Base-by-base conservation (phyloP, 1,140 invertebrate species). In the Aphaenogaster ashmeadi region DNA sequence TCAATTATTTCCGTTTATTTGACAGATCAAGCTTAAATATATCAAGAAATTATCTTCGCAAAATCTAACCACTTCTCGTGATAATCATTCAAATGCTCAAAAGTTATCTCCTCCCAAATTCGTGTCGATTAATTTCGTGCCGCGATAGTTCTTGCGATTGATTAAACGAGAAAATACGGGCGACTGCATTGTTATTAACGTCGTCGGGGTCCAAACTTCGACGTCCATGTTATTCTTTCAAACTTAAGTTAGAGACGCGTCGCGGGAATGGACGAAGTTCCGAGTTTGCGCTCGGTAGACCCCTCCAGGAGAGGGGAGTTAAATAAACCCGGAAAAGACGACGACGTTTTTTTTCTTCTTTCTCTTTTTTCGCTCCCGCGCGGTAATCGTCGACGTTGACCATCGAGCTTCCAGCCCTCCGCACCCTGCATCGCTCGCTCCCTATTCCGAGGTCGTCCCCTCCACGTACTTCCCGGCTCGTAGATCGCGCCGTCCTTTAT, bases 401-500 rank as follows among this genome's bases (percentile, higher is more conserved):
- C 89, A 78, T 88, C 80, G 88, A 78, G 67, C 78, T 52, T 83
- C 54, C 64, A 36, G 15, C 47, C 13, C 41, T 66, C 15, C 11
- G 15, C 33, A 50, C 33, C 38, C 18, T 71, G n/a, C 41, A 41
- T 72, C 80, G 38, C 44, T 56, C 75, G 67, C 38, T 75, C 75
- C 66, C 83, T 74, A 62, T 64, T 67, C 62, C 50, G 13, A 78
- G 44, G 66, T 56, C 41, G 9, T 33, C 41, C 47, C 58, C 38
- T 33, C 36, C 21, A n/a, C 72, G 66, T 80, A 74, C 41, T 85
- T 85, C 52, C 60, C 33, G 36, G 36, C 38, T 50, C 74, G 56
- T 72, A 83, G 85, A 90, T 90, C 88, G 86, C 50, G 66, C 38
- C 72, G 54, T 62, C 50, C 58, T 87, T 90, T 90, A 90, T 90